A percentile compares a stretch with the other conserved stretches of the same genome.
Evolutionary conservation across 2,888 invertebrate species (phyloP).

Genomic region (Ectemnius continuus): DNA sequence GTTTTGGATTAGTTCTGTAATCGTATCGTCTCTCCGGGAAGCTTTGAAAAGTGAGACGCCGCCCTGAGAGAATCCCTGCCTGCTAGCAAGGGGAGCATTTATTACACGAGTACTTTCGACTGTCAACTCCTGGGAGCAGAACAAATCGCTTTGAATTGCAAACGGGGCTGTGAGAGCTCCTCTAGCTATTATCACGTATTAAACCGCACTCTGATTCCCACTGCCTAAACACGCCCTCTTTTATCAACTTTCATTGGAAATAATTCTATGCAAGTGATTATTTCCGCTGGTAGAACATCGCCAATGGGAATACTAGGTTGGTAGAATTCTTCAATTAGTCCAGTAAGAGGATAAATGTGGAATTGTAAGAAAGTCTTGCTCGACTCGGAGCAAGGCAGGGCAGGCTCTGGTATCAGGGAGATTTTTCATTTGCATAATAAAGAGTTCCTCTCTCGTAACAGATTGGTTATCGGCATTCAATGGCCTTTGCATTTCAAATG

Average conservation of each 20-base stretch:
- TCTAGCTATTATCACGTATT: no score
- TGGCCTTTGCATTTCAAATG: constrained; percentile 1
- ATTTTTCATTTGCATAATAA: constrained; percentile 2
- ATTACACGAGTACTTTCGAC: constrained; percentile 25
- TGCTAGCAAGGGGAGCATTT: constrained; percentile 20
- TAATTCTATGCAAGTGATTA: no score
- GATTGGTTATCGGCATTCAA: constrained; percentile 3
- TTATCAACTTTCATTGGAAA: no score
- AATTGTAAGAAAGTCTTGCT: neutral
- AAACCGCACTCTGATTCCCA: no score
- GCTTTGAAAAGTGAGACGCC: constrained; percentile 38
- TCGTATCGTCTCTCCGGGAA: constrained; percentile 36
- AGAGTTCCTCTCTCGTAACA: neutral
- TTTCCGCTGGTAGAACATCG: no score
- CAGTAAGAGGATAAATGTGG: neutral
- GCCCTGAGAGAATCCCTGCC: neutral
- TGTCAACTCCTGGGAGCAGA: neutral
- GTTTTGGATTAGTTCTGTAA: constrained; percentile 62
- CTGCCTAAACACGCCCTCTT: no score
- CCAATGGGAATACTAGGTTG: no score
- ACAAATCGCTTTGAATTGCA: constrained; percentile 9
- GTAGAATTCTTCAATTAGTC: neutral
- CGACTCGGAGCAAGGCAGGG: no score
- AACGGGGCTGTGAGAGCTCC: neutral
- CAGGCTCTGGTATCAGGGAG: neutral